A percentile compares a stretch with the other conserved stretches of the same genome.
Evolutionary conservation across 1,140 invertebrate species (phyloP).

Genomic region (Rhynchophorus ferrugineus): DNA sequence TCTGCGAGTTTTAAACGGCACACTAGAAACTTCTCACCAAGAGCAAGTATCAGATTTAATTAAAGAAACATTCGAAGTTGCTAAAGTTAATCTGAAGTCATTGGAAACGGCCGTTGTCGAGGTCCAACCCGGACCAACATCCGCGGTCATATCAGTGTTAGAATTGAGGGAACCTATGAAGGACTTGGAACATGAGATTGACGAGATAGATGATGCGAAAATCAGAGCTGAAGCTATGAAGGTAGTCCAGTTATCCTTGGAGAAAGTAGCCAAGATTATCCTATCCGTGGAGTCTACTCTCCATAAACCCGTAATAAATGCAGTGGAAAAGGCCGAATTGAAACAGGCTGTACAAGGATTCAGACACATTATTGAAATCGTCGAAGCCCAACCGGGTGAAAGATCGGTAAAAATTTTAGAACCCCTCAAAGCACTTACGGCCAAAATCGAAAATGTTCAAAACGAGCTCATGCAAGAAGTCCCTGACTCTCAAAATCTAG

Average conservation of each 20-base stretch:
- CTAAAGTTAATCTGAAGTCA: conserved; percentile 11
- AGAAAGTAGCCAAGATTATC: conserved; percentile 20
- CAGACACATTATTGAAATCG: conserved; percentile 16
- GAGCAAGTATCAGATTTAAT: background rate
- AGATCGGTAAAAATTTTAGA: conserved; percentile 7
- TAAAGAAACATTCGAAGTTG: conserved; percentile 6
- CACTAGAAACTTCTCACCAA: background rate
- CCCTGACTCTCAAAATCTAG: background rate
- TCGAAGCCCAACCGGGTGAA: conserved; percentile 5
- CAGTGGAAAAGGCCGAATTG: conserved; percentile 11
- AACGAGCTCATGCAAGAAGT: background rate
- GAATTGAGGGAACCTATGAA: conserved; percentile 22
- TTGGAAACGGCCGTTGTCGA: conserved; percentile 18
- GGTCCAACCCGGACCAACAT: conserved; percentile 10
- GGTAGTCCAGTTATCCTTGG: conserved; percentile 12
- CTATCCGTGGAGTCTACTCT: conserved; percentile 9
- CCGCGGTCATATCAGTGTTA: conserved; percentile 17
- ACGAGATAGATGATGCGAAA: conserved; percentile 14
- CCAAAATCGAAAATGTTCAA: conserved; percentile 20
- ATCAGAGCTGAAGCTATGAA: conserved; percentile 5
- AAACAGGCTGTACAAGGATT: conserved; percentile 20
- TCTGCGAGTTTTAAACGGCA: background rate
- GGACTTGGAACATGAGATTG: conserved; percentile 19
- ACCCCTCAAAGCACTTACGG: conserved; percentile 16
- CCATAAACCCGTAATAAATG: conserved; percentile 15